Evolutionary conservation across 2,888 invertebrate species (phyloP).

Genomic region (Aricia artaxerxes): DNA sequence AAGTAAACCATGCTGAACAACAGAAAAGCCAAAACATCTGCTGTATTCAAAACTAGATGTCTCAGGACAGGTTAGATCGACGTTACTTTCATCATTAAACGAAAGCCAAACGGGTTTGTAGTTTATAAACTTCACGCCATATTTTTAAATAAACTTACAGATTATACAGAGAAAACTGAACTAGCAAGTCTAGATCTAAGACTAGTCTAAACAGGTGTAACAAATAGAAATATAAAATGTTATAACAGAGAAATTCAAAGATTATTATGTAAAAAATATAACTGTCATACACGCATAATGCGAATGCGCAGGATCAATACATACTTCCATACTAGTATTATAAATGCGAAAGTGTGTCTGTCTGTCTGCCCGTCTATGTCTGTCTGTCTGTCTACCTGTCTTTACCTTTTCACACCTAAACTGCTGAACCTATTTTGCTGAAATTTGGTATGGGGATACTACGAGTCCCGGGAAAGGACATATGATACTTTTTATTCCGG

Average conservation of each 20-base stretch:
- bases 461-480: too few species aligned
- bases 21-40: not conserved
- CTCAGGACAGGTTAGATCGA: constrained; percentile 3
- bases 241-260: not conserved
- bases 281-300: not conserved
- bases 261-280: not conserved
- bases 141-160: not conserved
- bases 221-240: not conserved
- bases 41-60: constrained; percentile 21
- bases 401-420: too few species aligned
- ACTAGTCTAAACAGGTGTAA: not conserved
- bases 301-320: not conserved
- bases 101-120: constrained; percentile 25
- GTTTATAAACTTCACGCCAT: constrained; percentile 10
- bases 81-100: constrained; percentile 28
- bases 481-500: too few species aligned
- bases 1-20: not conserved
- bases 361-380: too few species aligned
- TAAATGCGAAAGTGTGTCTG: too few species aligned
- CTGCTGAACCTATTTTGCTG: too few species aligned
- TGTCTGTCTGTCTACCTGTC: too few species aligned
- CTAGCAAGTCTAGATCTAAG: not conserved
- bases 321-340: too few species aligned
- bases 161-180: not conserved
- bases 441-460: too few species aligned